These are phyloP conservation scores for Leptopilina drosophilae DNA, from an alignment of 2,888 invertebrate species.

Conservation along the genomic window DNA sequence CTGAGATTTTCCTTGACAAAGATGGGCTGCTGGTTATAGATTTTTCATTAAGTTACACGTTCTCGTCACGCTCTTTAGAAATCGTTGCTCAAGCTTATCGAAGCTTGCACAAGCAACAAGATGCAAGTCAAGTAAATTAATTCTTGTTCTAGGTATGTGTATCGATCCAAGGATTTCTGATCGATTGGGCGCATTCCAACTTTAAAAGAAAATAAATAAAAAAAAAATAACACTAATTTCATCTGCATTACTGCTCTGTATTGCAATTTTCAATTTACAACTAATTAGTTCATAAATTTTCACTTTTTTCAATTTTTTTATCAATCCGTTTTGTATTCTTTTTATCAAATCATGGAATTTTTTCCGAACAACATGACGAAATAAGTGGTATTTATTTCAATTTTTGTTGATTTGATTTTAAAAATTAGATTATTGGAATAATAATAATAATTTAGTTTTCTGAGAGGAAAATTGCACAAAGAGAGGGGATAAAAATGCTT, in stretches of 20 bases:
- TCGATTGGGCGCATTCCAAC: slow-evolving; percentile 20
- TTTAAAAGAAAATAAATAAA: neutral
- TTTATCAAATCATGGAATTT: no score
- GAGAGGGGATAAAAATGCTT: no score
- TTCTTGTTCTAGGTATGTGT: slow-evolving; percentile 25
- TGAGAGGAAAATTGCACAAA: no score
- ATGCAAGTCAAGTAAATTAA: slow-evolving; percentile 29
- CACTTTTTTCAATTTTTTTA: no score
- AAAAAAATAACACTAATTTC: neutral
- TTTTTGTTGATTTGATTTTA: no score
- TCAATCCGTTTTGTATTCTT: no score
- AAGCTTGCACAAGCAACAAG: slow-evolving; percentile 33
- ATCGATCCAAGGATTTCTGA: slow-evolving; percentile 21
- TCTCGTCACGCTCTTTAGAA: slow-evolving; percentile 31
- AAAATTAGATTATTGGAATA: neutral
- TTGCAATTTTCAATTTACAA: neutral
- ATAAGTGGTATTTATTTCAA: no score
- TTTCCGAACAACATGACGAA: no score
- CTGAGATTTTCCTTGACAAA: slow-evolving; percentile 15
- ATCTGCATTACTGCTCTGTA: neutral
- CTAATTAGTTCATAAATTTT: neutral
- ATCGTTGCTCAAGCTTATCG: slow-evolving; percentile 31
- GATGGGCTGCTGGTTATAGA: slow-evolving; percentile 21
- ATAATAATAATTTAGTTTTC: no score
- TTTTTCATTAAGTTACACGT: slow-evolving; percentile 19